Evolutionary conservation across 2,113 vertebrate genomes (phyloP).

Genomic region (Ctenodactylus gundi): DNA sequence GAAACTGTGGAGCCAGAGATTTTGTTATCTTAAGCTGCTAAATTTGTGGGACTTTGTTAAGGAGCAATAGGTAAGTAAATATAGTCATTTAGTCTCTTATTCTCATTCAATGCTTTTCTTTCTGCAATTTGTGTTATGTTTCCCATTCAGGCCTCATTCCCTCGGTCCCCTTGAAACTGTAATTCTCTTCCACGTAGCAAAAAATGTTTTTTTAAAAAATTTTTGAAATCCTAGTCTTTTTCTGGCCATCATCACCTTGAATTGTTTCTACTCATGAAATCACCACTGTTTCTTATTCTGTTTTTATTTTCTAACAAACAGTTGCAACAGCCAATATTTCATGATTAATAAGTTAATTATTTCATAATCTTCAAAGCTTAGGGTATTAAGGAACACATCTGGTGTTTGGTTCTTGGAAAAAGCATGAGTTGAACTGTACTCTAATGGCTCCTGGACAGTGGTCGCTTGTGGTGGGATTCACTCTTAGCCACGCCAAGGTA

Average conservation of each 20-base stretch:
- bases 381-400: not conserved
- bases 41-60: not conserved
- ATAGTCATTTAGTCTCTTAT: not conserved
- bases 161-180: not conserved
- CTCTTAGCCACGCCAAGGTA: not conserved
- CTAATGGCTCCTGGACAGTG: not conserved
- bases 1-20: not conserved
- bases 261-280: constrained; percentile 40
- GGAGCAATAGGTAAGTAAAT: not conserved
- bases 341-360: constrained; percentile 27
- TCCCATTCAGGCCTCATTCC: not conserved
- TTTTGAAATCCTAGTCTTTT: not conserved
- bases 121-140: not conserved
- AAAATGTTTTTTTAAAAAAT: not conserved
- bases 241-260: not conserved
- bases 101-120: not conserved
- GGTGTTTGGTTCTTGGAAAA: not conserved
- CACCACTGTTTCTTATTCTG: not conserved
- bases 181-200: not conserved
- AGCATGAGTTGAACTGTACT: not conserved
- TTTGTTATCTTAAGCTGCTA: not conserved
- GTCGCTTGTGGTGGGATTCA: no score
- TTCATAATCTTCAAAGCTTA: constrained; percentile 11
- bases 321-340: not conserved
- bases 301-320: not conserved